Conservation (phyloP, 2,797 vertebrate species). For the Megalops cyprinoides region DNA sequence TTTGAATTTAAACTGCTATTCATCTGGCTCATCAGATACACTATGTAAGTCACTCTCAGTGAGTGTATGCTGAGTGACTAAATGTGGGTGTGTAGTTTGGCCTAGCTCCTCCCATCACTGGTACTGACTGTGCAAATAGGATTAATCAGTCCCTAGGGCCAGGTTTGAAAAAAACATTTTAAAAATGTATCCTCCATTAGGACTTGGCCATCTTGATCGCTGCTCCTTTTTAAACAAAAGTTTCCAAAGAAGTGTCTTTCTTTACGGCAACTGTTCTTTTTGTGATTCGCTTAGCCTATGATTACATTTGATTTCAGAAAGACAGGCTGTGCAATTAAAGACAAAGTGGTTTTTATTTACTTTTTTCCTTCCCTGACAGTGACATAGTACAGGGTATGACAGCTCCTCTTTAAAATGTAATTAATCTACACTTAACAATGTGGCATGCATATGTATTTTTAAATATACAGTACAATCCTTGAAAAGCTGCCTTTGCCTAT, state of each 20-base stretch:
- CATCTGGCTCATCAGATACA: too few species aligned
- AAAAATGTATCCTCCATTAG: too few species aligned
- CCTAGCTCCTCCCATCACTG: too few species aligned
- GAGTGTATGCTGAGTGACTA: too few species aligned
- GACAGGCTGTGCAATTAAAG: conserved; percentile 3
- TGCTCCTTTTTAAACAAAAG: background rate
- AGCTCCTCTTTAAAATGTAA: background rate
- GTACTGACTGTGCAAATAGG: too few species aligned
- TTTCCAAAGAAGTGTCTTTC: background rate
- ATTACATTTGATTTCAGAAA: conserved; percentile 5
- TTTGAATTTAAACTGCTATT: too few species aligned
- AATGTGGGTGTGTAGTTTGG: too few species aligned
- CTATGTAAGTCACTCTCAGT: too few species aligned
- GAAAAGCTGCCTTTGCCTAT: background rate
- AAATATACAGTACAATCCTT: background rate
- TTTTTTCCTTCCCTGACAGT: background rate
- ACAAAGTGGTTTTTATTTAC: background rate
- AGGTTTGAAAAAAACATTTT: too few species aligned
- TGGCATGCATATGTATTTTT: background rate
- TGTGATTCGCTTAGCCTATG: background rate
- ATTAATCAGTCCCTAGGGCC: too few species aligned
- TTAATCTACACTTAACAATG: background rate
- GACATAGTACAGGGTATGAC: background rate
- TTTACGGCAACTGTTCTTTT: background rate
- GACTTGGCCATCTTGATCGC: background rate